A percentile compares a stretch with the other conserved stretches of the same genome.
phyloP scores from a whole-genome alignment of 2,113 vertebrate genomes.

The Tragulus kanchil region DNA sequence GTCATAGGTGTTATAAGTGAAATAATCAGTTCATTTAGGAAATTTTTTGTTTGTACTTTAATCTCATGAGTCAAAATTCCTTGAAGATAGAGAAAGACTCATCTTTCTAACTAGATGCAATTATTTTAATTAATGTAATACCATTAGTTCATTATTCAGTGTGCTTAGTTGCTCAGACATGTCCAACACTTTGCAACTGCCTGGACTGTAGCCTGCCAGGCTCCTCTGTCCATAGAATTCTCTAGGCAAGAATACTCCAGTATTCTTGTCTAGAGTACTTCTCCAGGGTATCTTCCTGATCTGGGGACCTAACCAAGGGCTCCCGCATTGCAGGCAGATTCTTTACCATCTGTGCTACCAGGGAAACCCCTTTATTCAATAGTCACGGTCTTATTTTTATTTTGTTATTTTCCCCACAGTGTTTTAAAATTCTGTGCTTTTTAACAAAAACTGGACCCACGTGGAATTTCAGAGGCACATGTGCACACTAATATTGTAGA shows the following conservation, averaged over 20 bases:
- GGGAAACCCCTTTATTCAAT: background rate
- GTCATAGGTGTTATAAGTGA: background rate
- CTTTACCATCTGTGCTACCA: background rate
- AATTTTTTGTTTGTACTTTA: background rate
- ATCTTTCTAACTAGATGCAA: background rate
- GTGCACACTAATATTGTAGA: background rate
- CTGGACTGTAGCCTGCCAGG: accelerated
- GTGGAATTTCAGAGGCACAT: background rate
- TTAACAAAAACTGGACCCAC: constrained; percentile 8
- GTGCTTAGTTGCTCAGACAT: background rate
- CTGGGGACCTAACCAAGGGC: background rate
- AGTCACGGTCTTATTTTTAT: constrained; percentile 11
- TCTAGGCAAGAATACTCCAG: background rate
- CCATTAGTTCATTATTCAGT: background rate
- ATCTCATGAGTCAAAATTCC: background rate
- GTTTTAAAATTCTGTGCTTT: constrained; percentile 23
- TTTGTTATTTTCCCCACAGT: background rate
- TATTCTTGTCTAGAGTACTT: background rate
- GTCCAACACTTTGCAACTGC: background rate
- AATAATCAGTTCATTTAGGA: background rate
- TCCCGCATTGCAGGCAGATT: background rate
- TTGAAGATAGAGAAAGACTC: background rate
- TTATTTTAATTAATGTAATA: constrained; percentile 17
- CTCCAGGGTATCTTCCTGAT: background rate
- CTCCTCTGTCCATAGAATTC: background rate